Percentiles rank a stretch among this genome's conserved stretches.
These are phyloP conservation scores for Nipponacmea schrenckii DNA, from an alignment of 2,888 invertebrate genomes.

Conservation along the genomic window DNA sequence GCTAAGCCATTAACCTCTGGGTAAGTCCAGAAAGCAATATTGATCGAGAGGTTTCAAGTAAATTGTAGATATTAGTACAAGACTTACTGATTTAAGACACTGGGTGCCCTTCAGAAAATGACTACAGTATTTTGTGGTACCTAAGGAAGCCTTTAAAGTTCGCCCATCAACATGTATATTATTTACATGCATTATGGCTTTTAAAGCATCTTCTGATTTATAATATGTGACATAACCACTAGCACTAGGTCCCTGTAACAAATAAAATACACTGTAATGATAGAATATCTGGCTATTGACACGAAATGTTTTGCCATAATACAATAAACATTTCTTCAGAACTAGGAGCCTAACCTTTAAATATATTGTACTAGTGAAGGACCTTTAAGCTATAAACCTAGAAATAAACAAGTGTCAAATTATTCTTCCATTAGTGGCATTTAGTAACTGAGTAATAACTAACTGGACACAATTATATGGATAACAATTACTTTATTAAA, in stretches of 20 bases:
- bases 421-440: too few species aligned
- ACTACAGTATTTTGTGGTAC: slow-evolving; percentile 99
- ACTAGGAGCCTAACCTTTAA: too few species aligned
- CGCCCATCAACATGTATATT: slow-evolving; percentile 96
- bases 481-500: too few species aligned
- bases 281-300: too few species aligned
- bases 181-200: slow-evolving; percentile 97
- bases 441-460: too few species aligned
- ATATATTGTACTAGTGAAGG: too few species aligned
- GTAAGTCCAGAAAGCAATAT: not conserved
- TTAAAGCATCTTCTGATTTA: slow-evolving; percentile 87
- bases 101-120: slow-evolving; percentile 98
- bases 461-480: too few species aligned
- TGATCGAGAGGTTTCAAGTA: not conserved
- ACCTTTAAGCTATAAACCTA: too few species aligned
- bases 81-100: slow-evolving; percentile 85
- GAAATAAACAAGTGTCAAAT: too few species aligned
- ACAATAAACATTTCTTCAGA: too few species aligned
- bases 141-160: slow-evolving; percentile 95
- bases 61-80: not conserved
- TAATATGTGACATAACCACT: slow-evolving; percentile 97
- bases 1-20: too few species aligned
- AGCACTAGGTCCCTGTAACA: slow-evolving; percentile 68
- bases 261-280: slow-evolving; percentile 1
- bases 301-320: too few species aligned